Evolutionary conservation across 2,888 invertebrate genomes (phyloP).

Genomic region (Cephus runcator): DNA sequence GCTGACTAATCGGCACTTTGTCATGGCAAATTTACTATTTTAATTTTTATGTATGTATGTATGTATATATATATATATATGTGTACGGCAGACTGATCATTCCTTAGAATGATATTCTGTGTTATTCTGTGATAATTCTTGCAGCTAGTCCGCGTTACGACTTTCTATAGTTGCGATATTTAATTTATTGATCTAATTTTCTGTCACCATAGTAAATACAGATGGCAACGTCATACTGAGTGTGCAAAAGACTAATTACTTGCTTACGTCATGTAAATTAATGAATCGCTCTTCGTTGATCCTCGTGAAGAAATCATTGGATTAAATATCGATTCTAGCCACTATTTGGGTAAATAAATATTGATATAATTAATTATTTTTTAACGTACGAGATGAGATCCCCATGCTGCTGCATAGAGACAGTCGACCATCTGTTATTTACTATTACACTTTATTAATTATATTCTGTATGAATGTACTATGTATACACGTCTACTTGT

Average conservation of each 20-base stretch:
- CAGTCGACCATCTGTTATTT: slow-evolving; percentile 37
- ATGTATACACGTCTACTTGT: slow-evolving; percentile 36
- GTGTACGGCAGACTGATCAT: slow-evolving; percentile 14
- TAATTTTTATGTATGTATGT: not conserved
- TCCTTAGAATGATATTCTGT: slow-evolving; percentile 26
- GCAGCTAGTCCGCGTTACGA: slow-evolving; percentile 36
- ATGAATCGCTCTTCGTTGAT: not conserved
- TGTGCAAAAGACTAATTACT: not conserved
- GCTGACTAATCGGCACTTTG: not conserved
- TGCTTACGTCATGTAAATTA: not conserved
- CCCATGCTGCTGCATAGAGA: not conserved
- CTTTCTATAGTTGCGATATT: slow-evolving; percentile 36
- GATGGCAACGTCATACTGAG: slow-evolving; percentile 27
- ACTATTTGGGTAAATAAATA: not conserved
- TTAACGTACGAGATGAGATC: not conserved
- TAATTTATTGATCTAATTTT: slow-evolving; percentile 40
- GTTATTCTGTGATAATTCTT: slow-evolving; percentile 47
- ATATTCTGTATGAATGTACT: slow-evolving; percentile 39
- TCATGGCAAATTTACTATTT: not conserved
- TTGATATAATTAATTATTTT: not conserved
- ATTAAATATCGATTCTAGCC: not conserved
- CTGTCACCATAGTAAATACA: slow-evolving; percentile 38
- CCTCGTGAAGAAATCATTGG: not conserved
- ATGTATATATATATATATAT: not conserved
- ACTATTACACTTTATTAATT: slow-evolving; percentile 30